phyloP scores from a whole-genome alignment of 2,797 vertebrate species.

The Sternotherus odoratus region DNA sequence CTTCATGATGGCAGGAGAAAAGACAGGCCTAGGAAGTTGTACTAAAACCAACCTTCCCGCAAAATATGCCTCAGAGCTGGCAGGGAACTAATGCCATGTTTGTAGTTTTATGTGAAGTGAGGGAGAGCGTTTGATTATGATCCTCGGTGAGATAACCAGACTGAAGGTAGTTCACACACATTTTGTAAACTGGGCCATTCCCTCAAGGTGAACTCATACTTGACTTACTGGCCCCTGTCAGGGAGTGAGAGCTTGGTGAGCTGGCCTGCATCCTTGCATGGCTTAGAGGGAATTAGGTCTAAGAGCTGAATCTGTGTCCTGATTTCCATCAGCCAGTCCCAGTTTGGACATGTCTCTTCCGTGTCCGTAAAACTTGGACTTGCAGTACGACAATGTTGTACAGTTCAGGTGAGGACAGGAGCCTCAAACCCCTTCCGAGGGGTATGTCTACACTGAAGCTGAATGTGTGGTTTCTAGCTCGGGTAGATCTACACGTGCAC shows the following conservation, averaged over 20 bases:
- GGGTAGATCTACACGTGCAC: neutral
- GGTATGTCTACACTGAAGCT: neutral
- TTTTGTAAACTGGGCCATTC: neutral
- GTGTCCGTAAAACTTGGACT: neutral
- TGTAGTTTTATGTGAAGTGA: neutral
- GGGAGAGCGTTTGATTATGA: neutral
- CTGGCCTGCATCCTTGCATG: neutral
- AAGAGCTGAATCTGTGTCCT: neutral
- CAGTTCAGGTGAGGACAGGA: neutral
- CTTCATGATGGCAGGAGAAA: constrained; percentile 56
- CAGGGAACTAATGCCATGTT: neutral
- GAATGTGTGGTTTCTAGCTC: neutral
- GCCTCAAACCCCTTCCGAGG: neutral
- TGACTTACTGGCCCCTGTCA: neutral
- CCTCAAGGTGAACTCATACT: neutral
- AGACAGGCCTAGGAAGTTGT: neutral
- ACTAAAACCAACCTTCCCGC: neutral
- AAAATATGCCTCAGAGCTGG: neutral
- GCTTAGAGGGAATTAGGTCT: neutral
- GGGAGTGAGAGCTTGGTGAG: neutral
- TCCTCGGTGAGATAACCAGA: neutral
- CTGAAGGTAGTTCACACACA: neutral
- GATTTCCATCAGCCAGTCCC: neutral
- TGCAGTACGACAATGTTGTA: neutral
- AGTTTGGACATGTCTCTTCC: neutral